phyloP scores from a whole-genome alignment of 2,888 invertebrate genomes.

The Drosophila melanosoma region DNA sequence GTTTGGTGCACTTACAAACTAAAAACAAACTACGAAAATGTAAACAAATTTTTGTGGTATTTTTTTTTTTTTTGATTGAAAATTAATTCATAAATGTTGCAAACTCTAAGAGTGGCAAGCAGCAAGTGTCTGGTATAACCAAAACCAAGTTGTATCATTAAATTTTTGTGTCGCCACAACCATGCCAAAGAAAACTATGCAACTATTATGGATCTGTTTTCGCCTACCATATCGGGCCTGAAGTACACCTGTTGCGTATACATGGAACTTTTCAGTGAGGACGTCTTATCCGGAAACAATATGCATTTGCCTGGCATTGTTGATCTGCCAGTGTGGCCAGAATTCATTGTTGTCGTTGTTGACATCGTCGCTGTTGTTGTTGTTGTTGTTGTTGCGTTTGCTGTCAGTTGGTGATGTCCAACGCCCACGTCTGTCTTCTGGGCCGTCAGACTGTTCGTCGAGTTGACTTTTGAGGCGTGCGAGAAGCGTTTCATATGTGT shows the following conservation, averaged over 20 bases:
- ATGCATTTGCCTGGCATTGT: constrained; percentile 75
- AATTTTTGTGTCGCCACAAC: constrained; percentile 52
- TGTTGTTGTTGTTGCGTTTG: constrained; percentile 33
- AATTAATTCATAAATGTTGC: background rate
- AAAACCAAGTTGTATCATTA: constrained; percentile 39
- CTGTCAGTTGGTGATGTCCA: constrained; percentile 65
- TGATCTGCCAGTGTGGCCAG: constrained; percentile 29
- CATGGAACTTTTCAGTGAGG: constrained; percentile 79
- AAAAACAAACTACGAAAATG: constrained; percentile 18
- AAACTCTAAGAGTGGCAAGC: background rate
- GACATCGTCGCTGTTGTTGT: constrained; percentile 13
- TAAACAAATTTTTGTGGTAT: background rate
- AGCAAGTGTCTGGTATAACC: constrained; percentile 27
- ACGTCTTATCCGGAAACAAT: constrained; percentile 79
- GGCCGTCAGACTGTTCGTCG: constrained; percentile 82
- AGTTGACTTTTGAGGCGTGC: constrained; percentile 84
- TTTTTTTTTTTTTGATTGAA: background rate
- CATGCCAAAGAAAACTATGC: constrained; percentile 65
- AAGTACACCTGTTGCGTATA: constrained; percentile 80
- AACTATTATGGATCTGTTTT: constrained; percentile 42
- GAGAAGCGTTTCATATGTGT: constrained; percentile 84
- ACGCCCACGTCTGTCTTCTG: constrained; percentile 80
- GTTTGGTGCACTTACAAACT: constrained; percentile 12
- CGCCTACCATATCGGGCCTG: constrained; percentile 83
- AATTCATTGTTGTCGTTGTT: constrained; percentile 34